Evolutionary conservation across 2,113 vertebrate genomes (phyloP), one percentile per base, ranked within the genome.

Genomic region (Carollia perspicillata): DNA sequence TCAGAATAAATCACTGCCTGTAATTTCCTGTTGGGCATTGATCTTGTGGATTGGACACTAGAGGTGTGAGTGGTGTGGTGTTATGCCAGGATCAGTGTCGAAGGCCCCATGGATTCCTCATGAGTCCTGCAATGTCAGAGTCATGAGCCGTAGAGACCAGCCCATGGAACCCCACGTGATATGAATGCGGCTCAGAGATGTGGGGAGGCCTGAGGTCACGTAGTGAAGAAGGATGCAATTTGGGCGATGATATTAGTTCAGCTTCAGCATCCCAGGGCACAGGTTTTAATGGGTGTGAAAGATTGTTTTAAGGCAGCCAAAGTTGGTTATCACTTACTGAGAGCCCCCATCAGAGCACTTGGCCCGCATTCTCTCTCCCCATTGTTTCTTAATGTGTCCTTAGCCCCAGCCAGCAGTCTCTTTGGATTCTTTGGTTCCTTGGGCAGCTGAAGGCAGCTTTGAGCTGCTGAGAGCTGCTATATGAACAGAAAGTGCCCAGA

Each of bases 1-100:
- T 81, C 65, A 49, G 71, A 95, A 93, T 95, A 90, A 96, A 97
- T 95, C 95, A 74, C 63, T 85, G 55, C 80, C 74, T 96, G 0
- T 75, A 72, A 65, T 96, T 88, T 94, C 65, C 51, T 93, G 26
- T 86, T 94, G 90, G 90, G 90, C 87, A 90, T 63, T 83, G 88
- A 86, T 97, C 12, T 14, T 96, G 69, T 88, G 72, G 69, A 94
- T 47, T 69, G 69, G 80, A 69, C 69, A 89, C 35, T 80, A 4
- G 33, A 83, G 78, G 75, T 2, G 0, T 69, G 71, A 92, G n/a
- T 42, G 18, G 42, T 23, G 3, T 78, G n/a, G 26, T 26, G 53
- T 93, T 97, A 93, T 71, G 63, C 83, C 89, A 94, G 53, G 69
- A 55, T 92, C 37, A 66, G 28, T 69, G 37, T 49, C 58, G 58